Base-by-base conservation (phyloP, 2,888 invertebrate species). In the Lasioglossum malachurum region DNA sequence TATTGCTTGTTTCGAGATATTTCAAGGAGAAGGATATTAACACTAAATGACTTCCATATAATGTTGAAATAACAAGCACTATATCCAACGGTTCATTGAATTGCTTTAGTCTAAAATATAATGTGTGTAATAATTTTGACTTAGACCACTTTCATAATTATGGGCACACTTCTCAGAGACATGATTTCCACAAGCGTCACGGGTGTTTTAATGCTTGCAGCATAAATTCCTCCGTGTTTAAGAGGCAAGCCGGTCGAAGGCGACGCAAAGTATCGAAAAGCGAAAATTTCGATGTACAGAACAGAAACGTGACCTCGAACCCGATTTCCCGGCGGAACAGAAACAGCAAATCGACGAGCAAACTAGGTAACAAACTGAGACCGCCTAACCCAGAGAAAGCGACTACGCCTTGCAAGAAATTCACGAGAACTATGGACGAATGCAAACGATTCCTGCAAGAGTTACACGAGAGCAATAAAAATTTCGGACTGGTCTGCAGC, bases 371-470 rank as follows among this genome's bases (percentile, higher is more conserved):
- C 12, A 27, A 46, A 12, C 31, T 38, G 10, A 75, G 19, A 8
- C 16, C 41, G n/a, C 10, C 3, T 5, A 49, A 53, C 35, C 38
- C 23, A 1, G 27, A 69, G 10, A 71, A 38, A n/a, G 14, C 31
- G 14, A 19, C 38, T 0, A 23, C 23, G 12, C n/a, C 76, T 10
- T 91, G 86, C n/a, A 81, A 87, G 14, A 85, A 83, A 38, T 87
- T 88, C 35, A 49, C 80, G 41, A 86, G 75, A 46, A 90, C 85
- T 10, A 69, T 90, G 44, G 80, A 82, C 38, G 90, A 91, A 31
- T 92, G 90, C 69, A 89, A 89, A 76, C 88, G 69, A 41, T 90
- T 88, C 69, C 80, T 90, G 19, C 78, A 85, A 31, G 83, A 90
- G n/a, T 49, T 90, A 19, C 84, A 87, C 41, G n/a, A 60, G 7